phyloP scores from a whole-genome alignment of 2,888 invertebrate genomes.

The Lottia gigantea region DNA sequence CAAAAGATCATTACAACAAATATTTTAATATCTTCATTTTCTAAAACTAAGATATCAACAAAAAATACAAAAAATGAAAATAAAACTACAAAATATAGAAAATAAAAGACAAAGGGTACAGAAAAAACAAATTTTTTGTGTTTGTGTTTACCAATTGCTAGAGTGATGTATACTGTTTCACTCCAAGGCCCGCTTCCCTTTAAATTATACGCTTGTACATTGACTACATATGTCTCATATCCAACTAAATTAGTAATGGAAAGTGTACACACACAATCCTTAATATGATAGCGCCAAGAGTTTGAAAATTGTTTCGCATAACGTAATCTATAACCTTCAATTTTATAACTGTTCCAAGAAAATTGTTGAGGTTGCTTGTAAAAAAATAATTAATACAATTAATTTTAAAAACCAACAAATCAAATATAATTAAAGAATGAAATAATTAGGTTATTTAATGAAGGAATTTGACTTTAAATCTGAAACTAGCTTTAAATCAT shows the following conservation, averaged over 20 bases:
- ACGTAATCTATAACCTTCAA: conserved; percentile 37
- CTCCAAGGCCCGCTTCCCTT: conserved; percentile 82
- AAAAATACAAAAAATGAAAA: background rate
- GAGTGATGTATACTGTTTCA: conserved; percentile 33
- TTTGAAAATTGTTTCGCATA: conserved; percentile 24
- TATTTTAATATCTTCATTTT: no score
- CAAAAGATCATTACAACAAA: no score
- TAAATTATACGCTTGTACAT: conserved; percentile 94
- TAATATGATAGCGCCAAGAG: conserved; percentile 30
- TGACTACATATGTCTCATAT: conserved; percentile 78
- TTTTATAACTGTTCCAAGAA: conserved; percentile 40
- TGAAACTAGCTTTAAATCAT: background rate
- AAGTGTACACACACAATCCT: conserved; percentile 15
- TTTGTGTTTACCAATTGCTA: conserved; percentile 47
- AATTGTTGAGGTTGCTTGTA: conserved; percentile 34
- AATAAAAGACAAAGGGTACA: no score
- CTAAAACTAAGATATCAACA: background rate
- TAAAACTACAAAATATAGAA: no score
- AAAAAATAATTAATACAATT: background rate
- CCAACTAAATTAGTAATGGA: conserved; percentile 28
- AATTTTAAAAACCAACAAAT: background rate
- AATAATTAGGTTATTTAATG: conserved; percentile 1
- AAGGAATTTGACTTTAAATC: no score
- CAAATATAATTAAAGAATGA: background rate
- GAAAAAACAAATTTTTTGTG: no score